Conservation (phyloP, 2,797 vertebrate species). For the Acipenser oxyrinchus region DNA sequence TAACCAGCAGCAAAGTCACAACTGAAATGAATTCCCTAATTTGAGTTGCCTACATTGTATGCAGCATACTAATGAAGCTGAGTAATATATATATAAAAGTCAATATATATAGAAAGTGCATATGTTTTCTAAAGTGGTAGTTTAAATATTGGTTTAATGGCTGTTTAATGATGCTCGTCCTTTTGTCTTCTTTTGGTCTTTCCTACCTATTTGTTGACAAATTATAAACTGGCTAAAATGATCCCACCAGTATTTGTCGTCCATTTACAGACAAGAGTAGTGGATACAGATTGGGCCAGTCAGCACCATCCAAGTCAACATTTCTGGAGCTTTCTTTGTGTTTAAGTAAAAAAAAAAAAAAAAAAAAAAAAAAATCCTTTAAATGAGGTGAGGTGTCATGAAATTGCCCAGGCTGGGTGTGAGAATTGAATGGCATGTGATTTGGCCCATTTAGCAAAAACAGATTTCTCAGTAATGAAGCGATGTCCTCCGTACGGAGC, state of each 20-base stretch:
- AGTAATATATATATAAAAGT: too few relatives aligned
- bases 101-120: not conserved
- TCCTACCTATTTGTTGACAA: not conserved
- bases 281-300: not conserved
- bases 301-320: not conserved
- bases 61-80: too few relatives aligned
- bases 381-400: constrained; percentile 52
- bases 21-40: not conserved
- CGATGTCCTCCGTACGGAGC: constrained; percentile 90
- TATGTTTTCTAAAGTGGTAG: not conserved
- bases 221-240: too few relatives aligned
- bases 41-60: constrained; percentile 2
- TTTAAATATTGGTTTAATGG: not conserved
- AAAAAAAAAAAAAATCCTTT: not conserved
- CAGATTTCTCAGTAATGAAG: constrained; percentile 94
- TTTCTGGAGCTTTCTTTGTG: not conserved
- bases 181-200: not conserved
- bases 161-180: not conserved
- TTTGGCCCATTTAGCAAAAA: constrained; percentile 93
- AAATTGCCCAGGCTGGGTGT: constrained; percentile 83
- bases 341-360: not conserved
- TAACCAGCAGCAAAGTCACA: constrained; percentile 7
- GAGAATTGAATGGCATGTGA: constrained; percentile 84
- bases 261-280: not conserved
- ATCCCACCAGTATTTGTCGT: too few relatives aligned